phyloP scores from a whole-genome alignment of 2,797 vertebrate species.

The Rhabdomys pumilio region DNA sequence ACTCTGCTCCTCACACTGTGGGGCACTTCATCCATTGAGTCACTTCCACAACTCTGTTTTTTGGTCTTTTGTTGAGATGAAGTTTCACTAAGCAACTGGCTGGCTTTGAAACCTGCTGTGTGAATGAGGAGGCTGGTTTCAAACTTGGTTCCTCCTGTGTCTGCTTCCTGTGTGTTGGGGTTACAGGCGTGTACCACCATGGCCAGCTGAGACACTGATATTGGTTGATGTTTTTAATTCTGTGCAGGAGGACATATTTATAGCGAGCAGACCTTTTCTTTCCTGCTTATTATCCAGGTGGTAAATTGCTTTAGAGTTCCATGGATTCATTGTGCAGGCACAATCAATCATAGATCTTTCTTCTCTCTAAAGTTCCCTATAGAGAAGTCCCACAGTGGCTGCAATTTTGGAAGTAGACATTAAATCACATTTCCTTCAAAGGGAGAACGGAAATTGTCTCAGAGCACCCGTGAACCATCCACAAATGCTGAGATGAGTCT shows the following conservation, averaged over 20 bases:
- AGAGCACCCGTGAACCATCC: constrained; percentile 47
- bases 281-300: neutral
- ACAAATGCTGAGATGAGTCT: constrained; percentile 38
- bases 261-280: neutral
- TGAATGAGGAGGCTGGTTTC: neutral
- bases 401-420: constrained; percentile 60
- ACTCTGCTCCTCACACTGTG: neutral
- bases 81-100: neutral
- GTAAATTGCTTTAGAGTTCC: neutral
- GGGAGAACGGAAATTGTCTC: constrained; percentile 64
- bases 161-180: neutral
- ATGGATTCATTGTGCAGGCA: neutral
- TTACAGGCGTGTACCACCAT: neutral
- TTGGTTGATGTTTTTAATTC: neutral
- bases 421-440: constrained; percentile 55
- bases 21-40: neutral
- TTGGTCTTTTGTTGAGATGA: neutral
- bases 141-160: neutral
- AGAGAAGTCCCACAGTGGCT: constrained; percentile 30
- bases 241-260: neutral
- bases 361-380: constrained; percentile 6
- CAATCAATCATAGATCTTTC: neutral
- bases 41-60: neutral
- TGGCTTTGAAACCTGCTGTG: neutral
- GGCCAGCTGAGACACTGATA: neutral